These are phyloP conservation scores for Peromyscus attwateri DNA, from an alignment of 2,797 vertebrate species.

Conservation along the genomic window DNA sequence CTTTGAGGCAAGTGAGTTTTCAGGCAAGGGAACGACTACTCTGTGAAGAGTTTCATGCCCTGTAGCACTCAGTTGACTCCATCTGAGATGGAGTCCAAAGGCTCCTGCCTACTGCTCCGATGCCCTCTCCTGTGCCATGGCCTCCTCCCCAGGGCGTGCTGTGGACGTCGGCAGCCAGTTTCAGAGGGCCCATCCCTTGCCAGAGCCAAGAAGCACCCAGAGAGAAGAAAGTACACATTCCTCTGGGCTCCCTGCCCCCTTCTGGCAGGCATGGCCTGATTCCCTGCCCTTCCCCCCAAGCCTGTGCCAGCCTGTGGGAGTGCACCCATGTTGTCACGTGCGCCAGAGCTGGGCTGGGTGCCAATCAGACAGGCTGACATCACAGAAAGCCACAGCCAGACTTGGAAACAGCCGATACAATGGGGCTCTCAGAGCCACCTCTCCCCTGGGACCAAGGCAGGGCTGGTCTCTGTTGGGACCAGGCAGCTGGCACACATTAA, in stretches of 20 bases:
- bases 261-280: neutral
- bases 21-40: neutral
- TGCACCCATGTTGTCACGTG: neutral
- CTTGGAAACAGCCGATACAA: neutral
- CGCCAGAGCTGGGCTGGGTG: conserved; percentile 26
- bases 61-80: neutral
- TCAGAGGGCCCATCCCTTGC: neutral
- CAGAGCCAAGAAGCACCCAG: neutral
- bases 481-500: neutral
- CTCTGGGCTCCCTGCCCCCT: neutral
- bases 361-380: conserved; percentile 67
- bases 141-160: rapidly evolving
- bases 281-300: neutral
- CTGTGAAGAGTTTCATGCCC: neutral
- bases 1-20: neutral
- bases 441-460: neutral
- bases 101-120: neutral
- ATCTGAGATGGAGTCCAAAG: neutral
- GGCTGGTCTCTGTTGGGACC: neutral
- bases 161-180: neutral
- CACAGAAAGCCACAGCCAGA: conserved; percentile 57
- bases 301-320: neutral
- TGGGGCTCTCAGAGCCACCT: neutral
- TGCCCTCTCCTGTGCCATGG: neutral
- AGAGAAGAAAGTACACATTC: neutral